Percentiles rank a stretch among this genome's conserved stretches.
Evolutionary conservation across 2,113 vertebrate species (phyloP).

Genomic region (Vicugna pacos): DNA sequence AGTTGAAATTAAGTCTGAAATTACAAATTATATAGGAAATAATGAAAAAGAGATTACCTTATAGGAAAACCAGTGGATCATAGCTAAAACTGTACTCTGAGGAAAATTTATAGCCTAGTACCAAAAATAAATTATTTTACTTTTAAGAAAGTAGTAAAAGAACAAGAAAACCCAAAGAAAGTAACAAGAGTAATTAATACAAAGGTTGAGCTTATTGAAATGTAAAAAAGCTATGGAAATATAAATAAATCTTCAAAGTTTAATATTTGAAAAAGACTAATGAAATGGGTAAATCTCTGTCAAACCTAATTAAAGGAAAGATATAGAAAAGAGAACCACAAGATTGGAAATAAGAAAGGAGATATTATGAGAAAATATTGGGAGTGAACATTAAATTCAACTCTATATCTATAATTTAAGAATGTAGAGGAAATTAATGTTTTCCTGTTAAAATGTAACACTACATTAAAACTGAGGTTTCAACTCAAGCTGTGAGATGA

Average conservation of each 20-base stretch:
- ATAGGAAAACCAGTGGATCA: not conserved
- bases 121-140: not conserved
- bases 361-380: conserved; percentile 4
- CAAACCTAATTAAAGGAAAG: not conserved
- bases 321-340: not conserved
- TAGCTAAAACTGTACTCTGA: conserved; percentile 2
- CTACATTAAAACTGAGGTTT: not conserved
- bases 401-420: not conserved
- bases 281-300: not conserved
- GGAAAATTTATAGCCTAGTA: conserved; percentile 36
- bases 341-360: not conserved
- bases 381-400: not conserved
- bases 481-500: not conserved
- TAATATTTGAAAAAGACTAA: not conserved
- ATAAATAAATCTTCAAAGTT: conserved; percentile 15
- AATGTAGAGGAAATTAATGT: conserved; percentile 28
- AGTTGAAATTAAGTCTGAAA: conserved; percentile 36
- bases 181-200: not conserved
- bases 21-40: conserved; percentile 13
- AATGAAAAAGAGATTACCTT: not conserved
- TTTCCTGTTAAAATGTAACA: conserved; percentile 11
- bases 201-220: not conserved
- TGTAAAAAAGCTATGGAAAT: not conserved
- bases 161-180: conserved; percentile 14
- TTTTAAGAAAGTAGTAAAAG: conserved; percentile 14